Evolutionary conservation across 2,888 invertebrate genomes (phyloP), one percentile per base, ranked within the genome.

Genomic region (Endotricha flammealis): DNA sequence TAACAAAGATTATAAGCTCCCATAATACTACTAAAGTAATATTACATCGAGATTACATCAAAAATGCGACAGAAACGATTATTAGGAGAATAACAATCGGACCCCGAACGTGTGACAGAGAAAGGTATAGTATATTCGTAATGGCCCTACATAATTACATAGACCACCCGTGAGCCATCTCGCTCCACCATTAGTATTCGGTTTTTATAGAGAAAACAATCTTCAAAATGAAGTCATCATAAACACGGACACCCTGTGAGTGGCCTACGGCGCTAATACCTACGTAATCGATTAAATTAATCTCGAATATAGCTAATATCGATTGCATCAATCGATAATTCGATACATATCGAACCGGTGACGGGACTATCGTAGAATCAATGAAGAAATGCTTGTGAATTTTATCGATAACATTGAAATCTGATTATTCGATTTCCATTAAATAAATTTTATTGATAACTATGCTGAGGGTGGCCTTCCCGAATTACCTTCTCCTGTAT

Each of bases 141-240:
- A 70, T 64, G 59, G 50, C 45, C 48, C 43, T 42, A 46, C 50
- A 72, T 78, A 78, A 79, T 79, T 72, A 78, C 64, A 65, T 57
- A 64, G 80, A 78, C 81, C 81, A 80, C 81, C 80, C 80, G 70
- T 58, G 64, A 59, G 72, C 66, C 54, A 44, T 24, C 44, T 52
- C 60, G 47, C 50, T 42, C n/a, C 52, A 48, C 65, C 61, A 75
- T 78, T 72, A 73, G 61, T 51, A 55, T 57, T 55, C 49, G 51
- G 53, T 77, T 75, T 79, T 74, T 73, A 66, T 71, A 51, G 56
- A 68, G 67, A 69, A 69, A 66, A 69, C 75, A 70, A 69, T 72
- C 57, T 58, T 64, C 62, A 70, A 70, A 76, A 82, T 81, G 76
- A 80, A 81, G 81, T 64, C 78, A 80, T 82, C 81, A 79, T 53